Base-by-base conservation (phyloP, 2,797 vertebrate species). In the Scolopax bukidnonensis region DNA sequence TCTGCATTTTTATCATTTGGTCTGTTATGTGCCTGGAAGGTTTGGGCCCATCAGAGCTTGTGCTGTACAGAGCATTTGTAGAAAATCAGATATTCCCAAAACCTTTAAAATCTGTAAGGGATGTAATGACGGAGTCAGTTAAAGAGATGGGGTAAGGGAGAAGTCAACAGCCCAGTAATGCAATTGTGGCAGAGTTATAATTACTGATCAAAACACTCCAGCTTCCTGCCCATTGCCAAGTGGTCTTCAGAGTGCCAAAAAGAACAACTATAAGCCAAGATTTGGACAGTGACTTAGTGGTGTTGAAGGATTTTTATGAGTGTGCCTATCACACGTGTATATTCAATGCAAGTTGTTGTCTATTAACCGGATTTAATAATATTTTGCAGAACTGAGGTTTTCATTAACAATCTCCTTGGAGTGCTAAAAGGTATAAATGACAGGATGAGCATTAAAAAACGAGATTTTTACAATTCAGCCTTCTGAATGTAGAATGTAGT, bases 121-220 rank as follows among this genome's bases (percentile, higher is more conserved):
- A 38, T 50, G 17, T 68, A 84, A 53, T 33, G 73, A 40, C 25
- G 36, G 65, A 65, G 16, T 38, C 65, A 24, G 21, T 77, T 53
- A 71, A 75, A 86, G 82, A 61, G 50, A 47, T 51, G 54, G 48
- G 94, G 47, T 71, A 77, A 93, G 67, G 54, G n/a, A 75, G 25
- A 84, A 92, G 80, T 78, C 84, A 84, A 65, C 48, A 84, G 40
- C 51, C 30, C 54, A 56, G 33, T 70, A 90, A 92, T 79, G 54
- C 40, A 89, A 30, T 88, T 93, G 86, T 70, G 59, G 60, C 43
- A 70, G 91, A 73, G 54, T 84, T 90, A 51, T 67, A 94, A 94
- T 84, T 27, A 86, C 73, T 45, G 48, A 77, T 76, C 70, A 82
- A 61, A 95, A 51, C 59, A 38, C 54, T 84, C 50, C 89, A 81